These are phyloP conservation scores for Papilio polytes DNA, from an alignment of 1,140 invertebrate genomes.

Conservation along the genomic window DNA sequence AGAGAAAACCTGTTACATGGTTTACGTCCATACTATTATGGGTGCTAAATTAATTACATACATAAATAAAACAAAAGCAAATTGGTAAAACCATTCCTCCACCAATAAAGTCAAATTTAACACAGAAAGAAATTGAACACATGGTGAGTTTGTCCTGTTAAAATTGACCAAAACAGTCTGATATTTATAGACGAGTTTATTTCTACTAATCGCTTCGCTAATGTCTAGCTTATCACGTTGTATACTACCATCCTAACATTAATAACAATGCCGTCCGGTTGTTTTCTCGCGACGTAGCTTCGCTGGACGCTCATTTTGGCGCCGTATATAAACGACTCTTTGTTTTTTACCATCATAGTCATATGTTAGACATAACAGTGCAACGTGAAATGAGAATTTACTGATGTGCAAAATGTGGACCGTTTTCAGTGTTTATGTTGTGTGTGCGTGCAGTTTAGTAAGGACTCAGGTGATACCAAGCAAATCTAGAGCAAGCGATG, in stretches of 20 bases:
- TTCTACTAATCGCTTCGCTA: conserved; percentile 6
- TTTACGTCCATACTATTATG: too few species aligned
- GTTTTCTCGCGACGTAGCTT: conserved; percentile 73
- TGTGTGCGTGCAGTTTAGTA: conserved; percentile 68
- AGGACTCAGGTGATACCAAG: conserved; percentile 77
- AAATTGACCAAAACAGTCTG: background rate
- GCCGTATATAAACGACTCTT: conserved; percentile 74
- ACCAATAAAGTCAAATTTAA: too few species aligned
- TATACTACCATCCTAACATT: conserved; percentile 54
- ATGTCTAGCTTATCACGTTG: conserved; percentile 37
- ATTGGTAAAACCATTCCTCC: too few species aligned
- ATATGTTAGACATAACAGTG: conserved; percentile 48
- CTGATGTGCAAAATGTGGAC: conserved; percentile 68
- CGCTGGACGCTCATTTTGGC: conserved; percentile 68
- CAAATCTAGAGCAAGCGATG: conserved; percentile 76
- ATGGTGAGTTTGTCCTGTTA: background rate
- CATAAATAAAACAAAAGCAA: too few species aligned
- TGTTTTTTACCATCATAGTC: conserved; percentile 76
- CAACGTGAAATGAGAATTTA: conserved; percentile 53
- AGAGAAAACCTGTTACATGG: too few species aligned
- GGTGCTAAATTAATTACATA: too few species aligned
- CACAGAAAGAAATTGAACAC: too few species aligned
- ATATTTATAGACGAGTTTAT: background rate
- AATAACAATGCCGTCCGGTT: conserved; percentile 82
- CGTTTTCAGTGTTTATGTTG: conserved; percentile 55